Evolutionary conservation across 2,113 vertebrate species (phyloP).

Genomic region (Zingel zingel): DNA sequence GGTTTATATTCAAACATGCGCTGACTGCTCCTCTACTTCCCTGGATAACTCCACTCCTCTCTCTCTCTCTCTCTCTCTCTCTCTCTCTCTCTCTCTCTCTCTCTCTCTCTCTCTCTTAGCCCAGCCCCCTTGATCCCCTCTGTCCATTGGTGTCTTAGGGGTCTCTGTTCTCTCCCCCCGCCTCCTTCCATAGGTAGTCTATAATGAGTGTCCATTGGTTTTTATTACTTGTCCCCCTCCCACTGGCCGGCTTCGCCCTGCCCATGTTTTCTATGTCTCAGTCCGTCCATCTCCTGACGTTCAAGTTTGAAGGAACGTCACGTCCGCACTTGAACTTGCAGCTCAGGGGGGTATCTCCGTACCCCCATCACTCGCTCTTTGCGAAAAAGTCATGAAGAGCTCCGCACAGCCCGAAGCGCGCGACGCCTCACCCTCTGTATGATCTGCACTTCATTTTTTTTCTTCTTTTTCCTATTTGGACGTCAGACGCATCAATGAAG

Average conservation of each 20-base stretch:
- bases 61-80: constrained; percentile 51
- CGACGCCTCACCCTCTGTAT: constrained; percentile 90
- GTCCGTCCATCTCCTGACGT: constrained; percentile 98
- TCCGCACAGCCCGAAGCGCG: constrained; percentile 92
- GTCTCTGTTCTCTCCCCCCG: constrained; percentile 43
- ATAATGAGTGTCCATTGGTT: constrained; percentile 97
- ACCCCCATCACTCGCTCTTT: constrained; percentile 83
- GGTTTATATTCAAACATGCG: constrained; percentile 17
- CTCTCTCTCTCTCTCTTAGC: constrained; percentile 50
- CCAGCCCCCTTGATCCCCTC: constrained; percentile 83
- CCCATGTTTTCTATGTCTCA: constrained; percentile 94
- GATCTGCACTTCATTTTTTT: constrained; percentile 89
- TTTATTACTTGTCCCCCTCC: constrained; percentile 88
- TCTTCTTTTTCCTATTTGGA: constrained; percentile 85
- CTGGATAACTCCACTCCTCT: constrained; percentile 30
- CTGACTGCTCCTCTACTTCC: constrained; percentile 28
- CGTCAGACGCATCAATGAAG: constrained; percentile 98
- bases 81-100: constrained; percentile 48
- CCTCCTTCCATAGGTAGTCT: constrained; percentile 89
- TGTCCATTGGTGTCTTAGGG: constrained; percentile 88
- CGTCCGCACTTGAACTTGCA: constrained; percentile 99
- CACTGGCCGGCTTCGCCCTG: constrained; percentile 89
- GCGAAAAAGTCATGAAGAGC: constrained; percentile 93
- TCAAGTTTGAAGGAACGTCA: constrained; percentile 99
- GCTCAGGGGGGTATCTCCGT: constrained; percentile 94